Base-by-base conservation (phyloP, 1,140 invertebrate species). In the Papilio xuthus region DNA sequence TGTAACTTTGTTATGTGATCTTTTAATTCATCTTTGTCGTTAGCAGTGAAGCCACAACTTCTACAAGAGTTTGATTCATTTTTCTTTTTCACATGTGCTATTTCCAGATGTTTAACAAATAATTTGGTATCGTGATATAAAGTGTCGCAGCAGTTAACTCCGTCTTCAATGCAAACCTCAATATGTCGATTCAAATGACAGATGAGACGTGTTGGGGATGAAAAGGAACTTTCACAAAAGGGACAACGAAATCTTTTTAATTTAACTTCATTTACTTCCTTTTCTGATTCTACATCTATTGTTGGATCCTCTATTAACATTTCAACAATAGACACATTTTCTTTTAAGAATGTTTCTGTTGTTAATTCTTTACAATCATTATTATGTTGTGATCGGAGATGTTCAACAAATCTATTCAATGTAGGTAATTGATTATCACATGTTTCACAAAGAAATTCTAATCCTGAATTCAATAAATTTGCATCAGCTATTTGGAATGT, bases 251-350 rank as follows among this genome's bases (percentile, higher is more conserved):
- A 82, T 41, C 81, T 81, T 10, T 83, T 83, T 42, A 85, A 50
- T 69, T 69, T n/a, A 12, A 74, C 44, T 44, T 26, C 70, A 63
- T 76, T 81, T 60, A 77, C 42, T 37, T 73, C 13, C 18, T 23
- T 37, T 18, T 77, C 73, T 15, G 71, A 47, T 42, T 78, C 47
- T 20, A 15, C 1, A 26, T 47, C 15, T 20, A 78, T 53, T 15
- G 50, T 63, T 32, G 37, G 26, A 37, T 91, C 82, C 2, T 86
- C 85, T 4, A 44, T 63, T 13, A 93, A 78, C 28, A 78, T 78
- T 78, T 91, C 88, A 72, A 88, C 88, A 73, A 93, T 88, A 2
- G 86, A 89, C n/a, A 92, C 85, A 74, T 90, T 73, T 7, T 89
- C 79, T 80, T 82, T 86, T 37, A 93, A 85, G 77, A 92, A 92